Conservation (phyloP, 1,140 invertebrate species). For the Lithobius niger region DNA sequence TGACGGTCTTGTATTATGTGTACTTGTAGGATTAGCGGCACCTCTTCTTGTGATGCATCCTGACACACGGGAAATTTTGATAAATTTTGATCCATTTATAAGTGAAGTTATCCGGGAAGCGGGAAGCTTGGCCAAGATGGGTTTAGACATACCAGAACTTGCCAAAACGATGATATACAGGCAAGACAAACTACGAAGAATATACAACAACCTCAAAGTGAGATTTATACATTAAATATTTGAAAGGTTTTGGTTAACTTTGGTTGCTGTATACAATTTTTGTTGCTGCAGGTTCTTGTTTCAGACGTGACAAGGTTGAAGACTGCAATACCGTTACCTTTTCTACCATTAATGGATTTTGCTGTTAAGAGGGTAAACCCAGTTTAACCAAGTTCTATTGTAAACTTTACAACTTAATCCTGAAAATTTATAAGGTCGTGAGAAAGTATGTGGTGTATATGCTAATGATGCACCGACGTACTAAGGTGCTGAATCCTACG, state of each 20-base stretch:
- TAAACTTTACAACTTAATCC: too few relatives aligned
- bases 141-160: not conserved
- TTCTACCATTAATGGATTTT: not conserved
- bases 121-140: not conserved
- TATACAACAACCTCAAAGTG: not conserved
- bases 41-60: not conserved
- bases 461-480: too few relatives aligned
- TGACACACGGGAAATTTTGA: not conserved
- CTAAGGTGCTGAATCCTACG: too few relatives aligned
- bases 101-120: not conserved
- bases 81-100: constrained; percentile 8
- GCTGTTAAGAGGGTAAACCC: constrained; percentile 3
- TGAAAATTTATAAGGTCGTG: too few relatives aligned
- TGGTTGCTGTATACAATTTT: not conserved
- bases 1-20: too few relatives aligned
- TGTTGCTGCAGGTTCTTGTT: not conserved
- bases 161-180: not conserved
- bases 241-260: not conserved
- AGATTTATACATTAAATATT: not conserved
- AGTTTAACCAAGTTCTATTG: too few relatives aligned
- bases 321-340: not conserved
- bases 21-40: constrained; percentile 3
- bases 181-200: not conserved
- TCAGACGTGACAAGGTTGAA: not conserved
- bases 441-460: too few relatives aligned